A percentile compares a stretch with the other conserved stretches of the same genome.
These are phyloP conservation scores for Lordiphosa fenestrarum DNA, from an alignment of 2,888 invertebrate species.

Conservation along the genomic window DNA sequence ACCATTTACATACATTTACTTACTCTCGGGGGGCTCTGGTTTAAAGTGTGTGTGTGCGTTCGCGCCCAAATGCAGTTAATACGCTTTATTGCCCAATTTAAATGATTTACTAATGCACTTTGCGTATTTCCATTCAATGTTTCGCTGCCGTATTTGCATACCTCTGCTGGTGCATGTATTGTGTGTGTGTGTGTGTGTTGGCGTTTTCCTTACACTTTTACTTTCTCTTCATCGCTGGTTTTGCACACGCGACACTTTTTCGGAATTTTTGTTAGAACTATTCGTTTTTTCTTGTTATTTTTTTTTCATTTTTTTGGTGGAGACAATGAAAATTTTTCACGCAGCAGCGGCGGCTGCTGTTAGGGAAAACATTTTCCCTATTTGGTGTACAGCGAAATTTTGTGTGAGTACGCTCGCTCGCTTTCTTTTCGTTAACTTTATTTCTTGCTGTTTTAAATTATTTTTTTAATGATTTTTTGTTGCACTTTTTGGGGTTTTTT, in stretches of 20 bases:
- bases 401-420: conserved; percentile 47
- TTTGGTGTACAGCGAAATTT: conserved; percentile 75
- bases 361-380: conserved; percentile 50
- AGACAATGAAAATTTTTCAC: conserved; percentile 35
- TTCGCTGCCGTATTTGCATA: conserved; percentile 19
- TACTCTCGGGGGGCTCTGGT: conserved; percentile 32
- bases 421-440: conserved; percentile 13
- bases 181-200: conserved; percentile 47
- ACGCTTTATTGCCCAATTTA: conserved; percentile 30
- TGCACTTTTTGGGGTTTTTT: conserved; percentile 2
- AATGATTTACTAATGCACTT: conserved; percentile 43
- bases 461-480: neutral
- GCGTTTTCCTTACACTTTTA: conserved; percentile 60
- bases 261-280: conserved; percentile 12
- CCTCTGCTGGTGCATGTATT: conserved; percentile 15
- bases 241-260: conserved; percentile 17
- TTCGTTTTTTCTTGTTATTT: conserved; percentile 13
- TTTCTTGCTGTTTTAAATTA: conserved; percentile 7
- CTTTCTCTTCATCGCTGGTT: conserved; percentile 54
- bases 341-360: conserved; percentile 38
- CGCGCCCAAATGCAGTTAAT: conserved; percentile 62
- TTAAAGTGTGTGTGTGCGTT: conserved; percentile 30
- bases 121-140: conserved; percentile 27
- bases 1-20: conserved; percentile 39
- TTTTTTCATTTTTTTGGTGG: conserved; percentile 24